A percentile compares a stretch with the other conserved stretches of the same genome.
These are phyloP conservation scores for Drosophila tristis DNA, from an alignment of 1,140 invertebrate species.

Conservation along the genomic window DNA sequence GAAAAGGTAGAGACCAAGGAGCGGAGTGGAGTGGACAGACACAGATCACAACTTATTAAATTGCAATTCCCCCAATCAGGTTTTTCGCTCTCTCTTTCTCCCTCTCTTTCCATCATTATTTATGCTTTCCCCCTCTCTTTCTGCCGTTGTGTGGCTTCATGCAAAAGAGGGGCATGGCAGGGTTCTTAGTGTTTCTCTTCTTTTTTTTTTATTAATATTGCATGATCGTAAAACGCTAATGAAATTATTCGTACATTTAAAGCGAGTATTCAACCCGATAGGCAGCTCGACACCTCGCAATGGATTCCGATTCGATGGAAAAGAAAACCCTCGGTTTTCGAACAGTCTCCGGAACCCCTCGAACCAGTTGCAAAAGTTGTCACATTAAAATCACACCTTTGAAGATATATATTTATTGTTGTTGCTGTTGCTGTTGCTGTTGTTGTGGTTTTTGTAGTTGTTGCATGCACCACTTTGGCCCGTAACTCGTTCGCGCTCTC, in stretches of 20 bases:
- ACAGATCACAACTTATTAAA: conserved; percentile 70
- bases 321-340: conserved; percentile 20
- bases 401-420: conserved; percentile 78
- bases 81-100: conserved; percentile 25
- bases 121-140: conserved; percentile 2
- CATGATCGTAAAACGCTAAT: conserved; percentile 43
- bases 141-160: conserved; percentile 57
- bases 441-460: neutral
- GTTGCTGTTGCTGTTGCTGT: conserved; percentile 47
- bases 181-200: conserved; percentile 19
- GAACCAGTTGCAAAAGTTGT: conserved; percentile 81
- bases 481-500: conserved; percentile 68
- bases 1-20: conserved; percentile 42
- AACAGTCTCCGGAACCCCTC: conserved; percentile 22
- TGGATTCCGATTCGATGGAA: neutral
- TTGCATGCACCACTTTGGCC: conserved; percentile 62
- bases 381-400: conserved; percentile 82
- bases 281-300: conserved; percentile 34
- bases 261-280: conserved; percentile 15
- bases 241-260: conserved; percentile 49
- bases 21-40: neutral
- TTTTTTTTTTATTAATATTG: conserved; percentile 35
- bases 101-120: conserved; percentile 5
- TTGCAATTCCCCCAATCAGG: conserved; percentile 65
- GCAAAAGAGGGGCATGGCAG: conserved; percentile 12